A percentile compares a stretch with the other conserved stretches of the same genome.
Conservation (phyloP, 2,888 invertebrate genomes). For the Cephalotes varians region DNA sequence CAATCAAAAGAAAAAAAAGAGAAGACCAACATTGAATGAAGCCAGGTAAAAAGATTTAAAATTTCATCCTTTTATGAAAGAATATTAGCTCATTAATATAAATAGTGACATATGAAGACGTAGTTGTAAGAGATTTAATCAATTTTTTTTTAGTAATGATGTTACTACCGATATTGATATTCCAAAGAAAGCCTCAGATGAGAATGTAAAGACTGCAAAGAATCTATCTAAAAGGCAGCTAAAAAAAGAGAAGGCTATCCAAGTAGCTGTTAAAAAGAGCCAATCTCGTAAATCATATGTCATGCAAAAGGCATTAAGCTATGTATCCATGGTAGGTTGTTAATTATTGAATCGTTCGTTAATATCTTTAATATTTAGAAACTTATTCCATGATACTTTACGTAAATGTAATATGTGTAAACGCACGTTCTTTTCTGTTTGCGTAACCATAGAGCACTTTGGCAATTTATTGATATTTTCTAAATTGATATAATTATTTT, state of each 20-base stretch:
- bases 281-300: slow-evolving; percentile 87
- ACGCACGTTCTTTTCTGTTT: no score
- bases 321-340: slow-evolving; percentile 86
- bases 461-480: not conserved
- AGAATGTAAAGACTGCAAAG: slow-evolving; percentile 79
- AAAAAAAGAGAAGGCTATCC: slow-evolving; percentile 89
- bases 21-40: slow-evolving; percentile 13
- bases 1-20: slow-evolving; percentile 45
- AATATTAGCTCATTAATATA: not conserved
- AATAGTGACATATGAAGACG: not conserved
- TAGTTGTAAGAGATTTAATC: not conserved
- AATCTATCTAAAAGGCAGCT: slow-evolving; percentile 89
- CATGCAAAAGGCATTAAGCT: slow-evolving; percentile 89
- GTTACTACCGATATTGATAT: slow-evolving; percentile 11
- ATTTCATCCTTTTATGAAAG: not conserved
- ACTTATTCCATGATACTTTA: not conserved
- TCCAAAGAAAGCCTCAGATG: slow-evolving; percentile 58
- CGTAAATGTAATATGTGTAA: not conserved
- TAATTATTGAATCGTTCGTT: not conserved
- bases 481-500: not conserved
- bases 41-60: not conserved
- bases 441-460: no score
- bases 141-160: slow-evolving; percentile 1
- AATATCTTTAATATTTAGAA: not conserved
- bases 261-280: slow-evolving; percentile 87